phyloP scores from a whole-genome alignment of 2,113 vertebrate genomes.

The Melierax canorus region DNA sequence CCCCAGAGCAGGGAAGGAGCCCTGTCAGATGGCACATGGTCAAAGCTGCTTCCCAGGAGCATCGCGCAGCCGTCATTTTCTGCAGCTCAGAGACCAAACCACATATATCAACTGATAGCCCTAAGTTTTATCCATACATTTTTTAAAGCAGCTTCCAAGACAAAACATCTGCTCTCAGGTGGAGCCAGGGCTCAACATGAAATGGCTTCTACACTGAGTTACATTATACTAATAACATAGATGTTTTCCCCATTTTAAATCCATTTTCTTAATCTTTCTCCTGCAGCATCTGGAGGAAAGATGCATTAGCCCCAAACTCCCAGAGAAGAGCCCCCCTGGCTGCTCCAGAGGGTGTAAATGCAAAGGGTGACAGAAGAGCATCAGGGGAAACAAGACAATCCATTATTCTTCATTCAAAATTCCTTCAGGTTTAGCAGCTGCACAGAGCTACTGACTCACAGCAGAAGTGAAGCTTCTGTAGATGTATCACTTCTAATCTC shows the following conservation, averaged over 20 bases:
- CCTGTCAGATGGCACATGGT: accelerated
- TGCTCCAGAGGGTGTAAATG: not conserved
- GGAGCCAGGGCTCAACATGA: not conserved
- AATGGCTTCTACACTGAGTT: not conserved
- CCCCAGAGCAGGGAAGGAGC: not conserved
- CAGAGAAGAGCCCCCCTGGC: not conserved
- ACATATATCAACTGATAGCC: not conserved
- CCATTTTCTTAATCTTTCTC: not conserved
- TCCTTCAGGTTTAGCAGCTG: not conserved
- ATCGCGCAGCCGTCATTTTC: accelerated
- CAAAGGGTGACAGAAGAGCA: not conserved
- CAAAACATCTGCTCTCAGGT: slow-evolving; percentile 6
- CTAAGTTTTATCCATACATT: not conserved
- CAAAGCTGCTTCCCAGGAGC: not conserved
- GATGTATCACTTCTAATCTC: not conserved
- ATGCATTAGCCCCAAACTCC: not conserved
- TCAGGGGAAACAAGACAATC: not conserved
- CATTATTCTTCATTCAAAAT: not conserved
- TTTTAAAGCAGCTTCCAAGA: not conserved
- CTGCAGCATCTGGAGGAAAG: not conserved
- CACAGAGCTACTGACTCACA: not conserved
- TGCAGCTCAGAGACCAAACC: not conserved
- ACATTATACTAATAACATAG: not conserved
- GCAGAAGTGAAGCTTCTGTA: not conserved
- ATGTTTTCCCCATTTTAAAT: not conserved